phyloP scores from a whole-genome alignment of 2,888 invertebrate genomes.

The Metacarcinus magister region DNA sequence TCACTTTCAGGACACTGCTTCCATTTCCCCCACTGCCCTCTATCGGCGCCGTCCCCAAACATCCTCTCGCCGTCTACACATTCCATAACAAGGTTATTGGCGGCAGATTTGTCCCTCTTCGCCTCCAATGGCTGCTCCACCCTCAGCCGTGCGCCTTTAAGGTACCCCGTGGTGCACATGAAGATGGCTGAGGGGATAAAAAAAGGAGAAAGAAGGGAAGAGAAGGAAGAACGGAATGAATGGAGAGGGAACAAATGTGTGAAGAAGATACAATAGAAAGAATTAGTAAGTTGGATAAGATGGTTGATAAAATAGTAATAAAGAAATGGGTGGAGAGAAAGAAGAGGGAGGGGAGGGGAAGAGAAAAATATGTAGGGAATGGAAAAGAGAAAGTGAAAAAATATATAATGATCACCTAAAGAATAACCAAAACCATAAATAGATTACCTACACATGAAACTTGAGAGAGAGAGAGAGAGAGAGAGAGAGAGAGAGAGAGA shows the following conservation, averaged over 20 bases:
- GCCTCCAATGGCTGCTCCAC: conserved; percentile 11
- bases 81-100: not conserved
- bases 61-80: not conserved
- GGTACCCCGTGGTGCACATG: not conserved
- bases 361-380: too few species aligned
- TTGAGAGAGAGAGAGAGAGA: too few species aligned
- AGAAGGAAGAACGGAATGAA: not conserved
- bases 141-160: not conserved
- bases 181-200: not conserved
- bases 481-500: too few species aligned
- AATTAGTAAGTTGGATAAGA: too few species aligned
- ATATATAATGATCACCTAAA: too few species aligned
- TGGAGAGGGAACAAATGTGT: too few species aligned
- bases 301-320: not conserved
- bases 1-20: not conserved
- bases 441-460: too few species aligned
- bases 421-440: too few species aligned
- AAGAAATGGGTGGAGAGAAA: not conserved
- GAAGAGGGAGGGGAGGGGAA: too few species aligned
- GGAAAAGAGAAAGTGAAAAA: too few species aligned
- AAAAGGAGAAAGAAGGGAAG: too few species aligned
- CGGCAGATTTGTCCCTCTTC: not conserved
- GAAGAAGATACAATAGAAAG: too few species aligned
- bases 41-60: not conserved
- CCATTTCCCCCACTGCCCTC: not conserved